Evolutionary conservation across 2,888 invertebrate genomes (phyloP), one percentile per base, ranked within the genome.

Genomic region (Platypus cylindrus): DNA sequence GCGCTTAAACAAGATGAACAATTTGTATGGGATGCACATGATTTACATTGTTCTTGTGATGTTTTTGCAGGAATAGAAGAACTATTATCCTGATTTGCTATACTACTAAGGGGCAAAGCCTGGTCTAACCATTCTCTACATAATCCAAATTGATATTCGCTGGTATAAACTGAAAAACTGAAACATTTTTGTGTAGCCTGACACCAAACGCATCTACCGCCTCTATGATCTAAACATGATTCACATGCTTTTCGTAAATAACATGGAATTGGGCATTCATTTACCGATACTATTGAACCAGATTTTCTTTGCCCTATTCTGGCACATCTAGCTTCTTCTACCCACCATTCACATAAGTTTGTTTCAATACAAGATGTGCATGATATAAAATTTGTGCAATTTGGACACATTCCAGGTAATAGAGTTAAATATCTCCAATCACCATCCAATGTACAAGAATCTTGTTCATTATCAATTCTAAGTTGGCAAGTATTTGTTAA

Each of bases 171-270:
- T n/a, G 89, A 84, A 61, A 94, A 93, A 45, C 89, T 84, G 57
- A 94, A 90, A 60, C 94, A 94, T 53, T 87, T 85, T 41, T 79
- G 73, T 0, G 85, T 85, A 15, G 89, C 85, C 56, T 90, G 87
- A 59, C 94, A 94, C 94, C 94, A 94, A 1, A 91, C 91, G 60
- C 94, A 94, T 39, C 89, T 74, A n/a, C n/a, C n/a, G 15, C 86
- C 86, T 41, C 55, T 75, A 51, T 84, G 82, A 49, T 83, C 83
- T 32, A 94, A 66, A 55, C 94, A 94, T 34, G 78, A 73, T 12
- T 78, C 75, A 57, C 89, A 89, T 53, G 78, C 77, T 25, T 64
- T 70, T 29, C 86, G 74, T 57, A 72, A 60, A 47, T 86, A 76
- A 55, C 93, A 93, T 0, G 87, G 82, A 16, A 75, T 66, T 0